Conservation (phyloP, 2,113 vertebrate genomes). For the Rhinopomastus cyanomelas region DNA sequence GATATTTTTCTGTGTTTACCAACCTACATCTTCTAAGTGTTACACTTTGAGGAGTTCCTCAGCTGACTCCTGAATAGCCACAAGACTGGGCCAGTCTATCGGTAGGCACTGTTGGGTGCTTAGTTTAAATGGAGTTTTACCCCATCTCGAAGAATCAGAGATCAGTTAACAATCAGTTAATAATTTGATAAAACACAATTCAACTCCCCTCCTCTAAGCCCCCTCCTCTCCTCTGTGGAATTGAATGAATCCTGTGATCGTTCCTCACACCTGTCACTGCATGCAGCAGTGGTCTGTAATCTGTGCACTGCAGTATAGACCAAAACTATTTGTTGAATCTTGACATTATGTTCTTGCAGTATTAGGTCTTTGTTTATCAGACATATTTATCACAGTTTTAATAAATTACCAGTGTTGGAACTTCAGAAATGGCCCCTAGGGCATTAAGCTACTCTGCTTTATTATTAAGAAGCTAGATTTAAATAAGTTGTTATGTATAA, state of each 20-base stretch:
- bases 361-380: constrained; percentile 53
- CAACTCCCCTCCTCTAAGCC: neutral
- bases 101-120: neutral
- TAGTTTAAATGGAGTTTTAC: neutral
- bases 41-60: neutral
- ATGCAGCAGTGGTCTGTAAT: neutral
- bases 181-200: constrained; percentile 6
- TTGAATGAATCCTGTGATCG: neutral
- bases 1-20: neutral
- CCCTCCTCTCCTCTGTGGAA: neutral
- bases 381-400: constrained; percentile 43
- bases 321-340: constrained; percentile 27
- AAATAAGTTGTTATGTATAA: constrained; percentile 23
- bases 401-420: constrained; percentile 39
- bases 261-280: constrained; percentile 48
- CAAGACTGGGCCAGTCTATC: neutral
- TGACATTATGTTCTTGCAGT: neutral
- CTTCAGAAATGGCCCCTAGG: constrained; percentile 23
- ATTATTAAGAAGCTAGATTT: constrained; percentile 36
- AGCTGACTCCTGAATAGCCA: neutral
- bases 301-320: neutral
- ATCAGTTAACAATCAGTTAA: constrained; percentile 33
- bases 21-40: neutral
- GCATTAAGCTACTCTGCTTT: constrained; percentile 1
- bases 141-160: neutral